These are phyloP conservation scores for Pristionchus japonicus DNA, from an alignment of 2,888 invertebrate genomes.

Conservation along the genomic window DNA sequence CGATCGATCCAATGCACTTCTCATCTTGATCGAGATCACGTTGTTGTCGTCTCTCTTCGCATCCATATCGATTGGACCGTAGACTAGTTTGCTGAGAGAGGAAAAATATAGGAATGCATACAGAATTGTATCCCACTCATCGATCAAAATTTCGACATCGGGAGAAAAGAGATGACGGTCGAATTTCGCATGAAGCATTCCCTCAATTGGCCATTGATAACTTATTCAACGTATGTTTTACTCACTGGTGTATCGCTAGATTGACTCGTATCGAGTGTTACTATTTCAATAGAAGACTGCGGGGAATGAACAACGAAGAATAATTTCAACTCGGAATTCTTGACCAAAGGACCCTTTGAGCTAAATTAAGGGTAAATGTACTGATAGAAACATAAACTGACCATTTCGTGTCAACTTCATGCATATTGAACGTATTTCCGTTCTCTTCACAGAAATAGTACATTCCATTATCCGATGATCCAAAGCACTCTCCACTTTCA, in stretches of 20 bases:
- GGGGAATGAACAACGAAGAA: neutral
- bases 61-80: neutral
- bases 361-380: neutral
- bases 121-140: neutral
- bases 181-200: neutral
- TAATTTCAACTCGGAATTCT: neutral
- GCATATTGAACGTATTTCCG: too few species aligned
- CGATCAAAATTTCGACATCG: neutral
- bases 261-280: neutral
- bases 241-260: slow-evolving; percentile 1
- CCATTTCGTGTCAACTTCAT: neutral
- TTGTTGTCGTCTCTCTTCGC: neutral
- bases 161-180: neutral
- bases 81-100: neutral
- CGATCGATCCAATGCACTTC: neutral
- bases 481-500: neutral
- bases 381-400: neutral
- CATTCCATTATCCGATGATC: neutral
- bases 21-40: neutral
- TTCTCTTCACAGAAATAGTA: neutral
- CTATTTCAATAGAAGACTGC: neutral
- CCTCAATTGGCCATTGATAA: neutral
- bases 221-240: neutral
- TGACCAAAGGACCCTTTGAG: neutral
- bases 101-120: neutral